Base-by-base conservation (phyloP, 1,140 invertebrate genomes). In the Lethrus apterus region DNA sequence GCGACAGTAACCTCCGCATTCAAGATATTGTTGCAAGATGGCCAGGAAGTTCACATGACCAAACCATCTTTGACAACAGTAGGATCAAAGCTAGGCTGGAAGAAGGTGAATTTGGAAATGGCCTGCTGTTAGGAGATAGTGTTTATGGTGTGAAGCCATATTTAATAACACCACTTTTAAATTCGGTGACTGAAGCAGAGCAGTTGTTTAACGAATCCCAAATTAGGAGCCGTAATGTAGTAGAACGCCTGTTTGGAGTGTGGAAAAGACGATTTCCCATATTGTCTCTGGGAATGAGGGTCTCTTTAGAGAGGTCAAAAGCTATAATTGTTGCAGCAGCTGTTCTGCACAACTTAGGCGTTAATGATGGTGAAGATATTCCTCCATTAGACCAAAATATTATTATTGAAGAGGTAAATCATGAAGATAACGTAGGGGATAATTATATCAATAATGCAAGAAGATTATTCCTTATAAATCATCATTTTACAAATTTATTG, bases 181-280 rank as follows among this genome's bases (percentile, higher is more conserved):
- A 50, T 13, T 10, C 29, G 4, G 7, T 4, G 19, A 51, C 32
- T 20, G 0, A 18, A 21, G 38, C 44, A 14, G 40, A 55, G 44
- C 41, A 36, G 7, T 23, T 52, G 24, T 52, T 17, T 18, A 52
- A 55, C 23, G 54, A 58, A 42, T 47, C 47, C 17, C 50, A 53
- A 23, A 64, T 64, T 4, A 56, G 56, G 38, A 70, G 67, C 4
- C 40, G 67, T 15, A 69, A 68, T 57, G 40, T 52, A 9, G 57
- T 71, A 18, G 68, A 70, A 57, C 38, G 66, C 33, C 34, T 33
- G 3, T 66, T 60, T 57, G 67, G 65, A 1, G 51, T 65, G 1
- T 64, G 52, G 60, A 72, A 70, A 52, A 42, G 57, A 42, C 24
- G 65, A 35, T 72, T 71, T 58, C 58, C 64, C 4, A 52, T 58